These are phyloP conservation scores for Merodon equestris DNA, from an alignment of 2,888 invertebrate species.

Conservation along the genomic window DNA sequence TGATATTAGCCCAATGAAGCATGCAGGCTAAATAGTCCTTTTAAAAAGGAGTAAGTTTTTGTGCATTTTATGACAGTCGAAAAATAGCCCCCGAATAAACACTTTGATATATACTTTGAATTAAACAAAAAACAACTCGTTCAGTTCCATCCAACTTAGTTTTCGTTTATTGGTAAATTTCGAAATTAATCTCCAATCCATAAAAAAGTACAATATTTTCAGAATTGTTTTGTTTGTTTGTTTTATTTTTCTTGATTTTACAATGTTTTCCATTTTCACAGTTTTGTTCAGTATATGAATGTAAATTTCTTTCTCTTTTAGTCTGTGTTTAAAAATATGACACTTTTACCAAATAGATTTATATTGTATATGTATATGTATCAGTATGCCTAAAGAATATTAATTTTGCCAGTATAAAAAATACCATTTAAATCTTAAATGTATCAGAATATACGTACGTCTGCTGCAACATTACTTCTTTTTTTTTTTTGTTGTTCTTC, in stretches of 20 bases:
- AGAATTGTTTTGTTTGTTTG: constrained; percentile 6
- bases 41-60: too few relatives aligned
- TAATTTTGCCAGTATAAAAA: constrained; percentile 68
- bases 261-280: constrained; percentile 58
- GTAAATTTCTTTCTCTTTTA: constrained; percentile 5
- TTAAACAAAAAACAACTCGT: constrained; percentile 9
- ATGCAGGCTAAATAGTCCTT: too few relatives aligned
- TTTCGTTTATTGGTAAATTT: constrained; percentile 44
- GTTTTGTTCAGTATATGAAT: constrained; percentile 46
- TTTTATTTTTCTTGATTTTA: constrained; percentile 18
- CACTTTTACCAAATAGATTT: constrained; percentile 51
- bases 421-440: constrained; percentile 60
- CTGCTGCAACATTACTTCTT: constrained; percentile 38
- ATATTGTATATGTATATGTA: not conserved
- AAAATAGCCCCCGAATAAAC: too few relatives aligned
- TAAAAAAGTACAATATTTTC: constrained; percentile 21
- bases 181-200: constrained; percentile 29
- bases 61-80: too few relatives aligned
- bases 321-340: constrained; percentile 62
- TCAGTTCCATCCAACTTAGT: constrained; percentile 53
- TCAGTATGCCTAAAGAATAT: constrained; percentile 60
- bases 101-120: not conserved
- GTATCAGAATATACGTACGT: constrained; percentile 62
- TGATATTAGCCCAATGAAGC: too few relatives aligned
- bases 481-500: constrained; percentile 6